These are phyloP conservation scores for Caenorhabditis drosophilae DNA, from an alignment of 2,888 invertebrate genomes.

Conservation along the genomic window DNA sequence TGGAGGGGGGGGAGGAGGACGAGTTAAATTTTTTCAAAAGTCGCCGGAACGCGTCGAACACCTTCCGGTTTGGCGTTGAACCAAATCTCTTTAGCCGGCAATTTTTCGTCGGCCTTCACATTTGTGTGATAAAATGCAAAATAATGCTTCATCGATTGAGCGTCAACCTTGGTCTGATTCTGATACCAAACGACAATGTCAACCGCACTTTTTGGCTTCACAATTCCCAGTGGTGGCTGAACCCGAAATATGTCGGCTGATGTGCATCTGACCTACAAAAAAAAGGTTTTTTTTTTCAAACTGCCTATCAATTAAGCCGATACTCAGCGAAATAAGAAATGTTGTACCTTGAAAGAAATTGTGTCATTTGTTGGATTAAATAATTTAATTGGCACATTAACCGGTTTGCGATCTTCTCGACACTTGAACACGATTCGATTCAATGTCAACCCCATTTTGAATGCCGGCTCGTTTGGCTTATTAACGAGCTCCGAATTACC, in stretches of 20 bases:
- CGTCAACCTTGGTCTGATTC: slow-evolving; percentile 12
- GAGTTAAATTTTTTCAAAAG: slow-evolving; percentile 6
- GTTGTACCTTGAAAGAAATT: slow-evolving; percentile 14
- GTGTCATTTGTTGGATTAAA: slow-evolving; percentile 14
- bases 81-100: slow-evolving; percentile 25
- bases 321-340: background rate
- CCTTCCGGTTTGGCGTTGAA: slow-evolving; percentile 21
- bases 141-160: slow-evolving; percentile 16
- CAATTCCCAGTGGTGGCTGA: slow-evolving; percentile 27
- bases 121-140: slow-evolving; percentile 33
- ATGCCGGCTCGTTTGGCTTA: slow-evolving; percentile 4
- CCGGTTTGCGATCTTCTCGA: slow-evolving; percentile 14
- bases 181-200: slow-evolving; percentile 27
- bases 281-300: background rate
- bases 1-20: too few species aligned
- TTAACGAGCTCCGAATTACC: background rate
- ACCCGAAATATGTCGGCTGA: slow-evolving; percentile 37
- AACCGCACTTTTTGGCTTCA: slow-evolving; percentile 13
- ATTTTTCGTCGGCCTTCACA: slow-evolving; percentile 12
- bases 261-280: slow-evolving; percentile 26
- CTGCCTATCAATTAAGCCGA: too few species aligned
- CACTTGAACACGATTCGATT: slow-evolving; percentile 29
- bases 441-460: background rate
- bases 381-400: slow-evolving; percentile 12
- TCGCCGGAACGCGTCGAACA: slow-evolving; percentile 26